Base-by-base conservation (phyloP, 2,797 vertebrate genomes). In the Chiroxiphia lanceolata region DNA sequence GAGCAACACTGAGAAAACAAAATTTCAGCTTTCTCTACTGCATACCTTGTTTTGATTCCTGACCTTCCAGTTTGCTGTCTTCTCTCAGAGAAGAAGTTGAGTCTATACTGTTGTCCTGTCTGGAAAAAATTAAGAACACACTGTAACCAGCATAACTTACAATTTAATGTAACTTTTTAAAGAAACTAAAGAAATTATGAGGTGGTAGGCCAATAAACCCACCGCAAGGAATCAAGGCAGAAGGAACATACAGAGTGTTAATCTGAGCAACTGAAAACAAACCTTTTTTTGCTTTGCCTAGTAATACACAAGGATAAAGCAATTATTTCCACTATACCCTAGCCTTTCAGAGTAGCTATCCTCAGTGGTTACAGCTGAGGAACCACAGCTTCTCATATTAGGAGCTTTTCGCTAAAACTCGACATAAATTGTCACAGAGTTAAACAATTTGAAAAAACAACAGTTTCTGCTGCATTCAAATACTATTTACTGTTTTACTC, bases 91-190 rank as follows among this genome's bases (percentile, higher is more conserved):
- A 99, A 63, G 98, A 99, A 33, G 99, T 98, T 56, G 99, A 99
- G 94, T 99, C 99, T 94, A 99, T 95, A 91, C 96, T 99, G 96
- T 98, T 98, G 84, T 99, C 99, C 97, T 99, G 99, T 95, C 99
- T 99, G 94, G 59, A 97, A 96, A 93, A 21, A 97, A 96, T 91
- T 10, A 81, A 83, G 51, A 96, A 54, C 2, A 90, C 22, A 78
- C 64, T 87, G 85, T 38, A 89, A 81, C 40, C 38, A 79, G 69
- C 0, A 1, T n/a, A 16, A 36, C 42, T 77, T 47, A 90, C 23
- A 77, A 81, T 34, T 75, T 33, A 53, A 57, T 18, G 50, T 3
- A 42, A 57, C 2, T 27, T 56, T 70, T 59, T 34, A 40, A 56
- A 60, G 40, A 79, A 84, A 75, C 5, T 45, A 70, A 71, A 59